A percentile compares a stretch with the other conserved stretches of the same genome.
These are phyloP conservation scores for Erpetoichthys calabaricus DNA, from an alignment of 2,797 vertebrate species.

Conservation along the genomic window DNA sequence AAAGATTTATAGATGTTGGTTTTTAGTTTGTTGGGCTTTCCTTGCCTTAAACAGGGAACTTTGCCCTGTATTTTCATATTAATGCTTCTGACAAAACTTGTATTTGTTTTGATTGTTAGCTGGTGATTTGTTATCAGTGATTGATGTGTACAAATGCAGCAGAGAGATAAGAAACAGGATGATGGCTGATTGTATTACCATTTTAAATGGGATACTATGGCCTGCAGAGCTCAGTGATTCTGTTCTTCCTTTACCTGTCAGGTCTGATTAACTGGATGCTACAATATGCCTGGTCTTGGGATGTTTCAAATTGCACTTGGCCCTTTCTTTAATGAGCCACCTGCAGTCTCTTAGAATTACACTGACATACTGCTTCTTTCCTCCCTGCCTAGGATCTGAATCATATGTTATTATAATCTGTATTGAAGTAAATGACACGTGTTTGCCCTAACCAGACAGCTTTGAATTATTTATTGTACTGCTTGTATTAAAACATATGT, in stretches of 20 bases:
- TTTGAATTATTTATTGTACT: background rate
- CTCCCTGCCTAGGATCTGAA: background rate
- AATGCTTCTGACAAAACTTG: constrained; percentile 26
- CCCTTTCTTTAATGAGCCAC: constrained; percentile 12
- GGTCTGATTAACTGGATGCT: constrained; percentile 18
- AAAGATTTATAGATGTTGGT: background rate
- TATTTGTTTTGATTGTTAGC: constrained; percentile 27
- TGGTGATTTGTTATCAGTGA: constrained; percentile 22
- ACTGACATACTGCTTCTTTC: background rate
- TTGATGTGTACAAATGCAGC: constrained; percentile 19
- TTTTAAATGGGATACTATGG: constrained; percentile 25
- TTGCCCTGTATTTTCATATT: constrained; percentile 25
- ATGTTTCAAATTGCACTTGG: constrained; percentile 5
- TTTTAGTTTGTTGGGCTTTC: background rate
- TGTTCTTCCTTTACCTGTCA: constrained; percentile 20
- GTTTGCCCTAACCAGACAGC: background rate
- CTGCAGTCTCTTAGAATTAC: constrained; percentile 5
- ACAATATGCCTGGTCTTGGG: background rate
- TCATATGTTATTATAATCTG: background rate
- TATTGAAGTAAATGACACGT: background rate
- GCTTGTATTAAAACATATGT: too few species aligned
- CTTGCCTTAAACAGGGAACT: background rate
- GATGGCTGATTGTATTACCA: constrained; percentile 26
- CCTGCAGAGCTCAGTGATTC: constrained; percentile 12
- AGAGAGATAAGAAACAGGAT: constrained; percentile 14